phyloP scores from a whole-genome alignment of 1,140 invertebrate genomes.

The Mactra quadrangularis region DNA sequence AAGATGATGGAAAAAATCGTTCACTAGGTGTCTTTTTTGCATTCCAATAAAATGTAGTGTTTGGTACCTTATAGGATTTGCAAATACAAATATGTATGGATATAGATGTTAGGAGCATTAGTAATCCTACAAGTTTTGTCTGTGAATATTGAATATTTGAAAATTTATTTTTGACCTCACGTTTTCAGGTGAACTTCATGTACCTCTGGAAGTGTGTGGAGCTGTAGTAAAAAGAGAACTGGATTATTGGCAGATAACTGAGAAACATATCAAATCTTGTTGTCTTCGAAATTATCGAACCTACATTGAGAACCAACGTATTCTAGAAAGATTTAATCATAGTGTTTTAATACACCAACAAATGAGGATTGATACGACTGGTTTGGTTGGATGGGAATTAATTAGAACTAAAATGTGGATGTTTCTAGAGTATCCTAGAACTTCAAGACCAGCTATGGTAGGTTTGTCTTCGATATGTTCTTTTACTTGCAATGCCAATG shows the following conservation, averaged over 20 bases:
- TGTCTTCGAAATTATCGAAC: constrained; percentile 80
- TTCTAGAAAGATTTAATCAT: constrained; percentile 78
- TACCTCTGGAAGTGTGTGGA: constrained; percentile 83
- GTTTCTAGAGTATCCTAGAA: constrained; percentile 78
- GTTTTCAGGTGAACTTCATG: constrained; percentile 83
- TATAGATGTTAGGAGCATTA: too few species aligned
- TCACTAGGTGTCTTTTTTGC: too few species aligned
- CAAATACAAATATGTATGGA: too few species aligned
- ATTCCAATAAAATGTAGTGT: too few species aligned
- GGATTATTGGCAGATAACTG: constrained; percentile 83
- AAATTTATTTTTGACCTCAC: too few species aligned
- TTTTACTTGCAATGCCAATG: too few species aligned
- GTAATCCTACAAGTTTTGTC: too few species aligned
- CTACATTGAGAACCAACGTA: constrained; percentile 80
- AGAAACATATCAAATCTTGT: constrained; percentile 80
- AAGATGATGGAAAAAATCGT: too few species aligned
- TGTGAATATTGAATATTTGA: too few species aligned
- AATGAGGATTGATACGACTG: constrained; percentile 69
- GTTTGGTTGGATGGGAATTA: constrained; percentile 73
- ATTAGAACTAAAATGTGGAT: constrained; percentile 79
- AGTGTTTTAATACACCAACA: constrained; percentile 74
- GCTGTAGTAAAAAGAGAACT: constrained; percentile 84
- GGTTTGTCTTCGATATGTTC: too few species aligned
- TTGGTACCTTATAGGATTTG: too few species aligned
- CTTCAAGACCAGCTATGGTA: constrained; percentile 79